Base-by-base conservation (phyloP, 2,888 invertebrate species). In the Tanypteryx hageni region DNA sequence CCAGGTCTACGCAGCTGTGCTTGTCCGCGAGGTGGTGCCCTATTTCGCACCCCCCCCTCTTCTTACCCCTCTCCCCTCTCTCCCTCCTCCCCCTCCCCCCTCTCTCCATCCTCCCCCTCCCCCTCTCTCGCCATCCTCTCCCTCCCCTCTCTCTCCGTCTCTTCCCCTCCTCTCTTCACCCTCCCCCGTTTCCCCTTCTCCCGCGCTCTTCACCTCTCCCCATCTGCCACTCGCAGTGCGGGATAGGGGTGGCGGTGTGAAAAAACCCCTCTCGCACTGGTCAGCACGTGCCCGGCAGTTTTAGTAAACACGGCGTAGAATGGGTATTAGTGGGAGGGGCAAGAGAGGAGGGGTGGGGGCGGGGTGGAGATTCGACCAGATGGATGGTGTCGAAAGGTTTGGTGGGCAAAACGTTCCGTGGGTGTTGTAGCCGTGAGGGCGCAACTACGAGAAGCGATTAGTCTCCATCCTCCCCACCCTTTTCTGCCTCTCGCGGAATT, bases 221-320 rank as follows among this genome's bases (percentile, higher is more conserved):
- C 76, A 76, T 76, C 76, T 76, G 76, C 27, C 76, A 76, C 22
- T 27, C 27, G 76, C 76, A 68, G 64, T n/a, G 64, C 64, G 27
- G 76, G 11, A 22, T 76, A n/a, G n/a, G 44, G 44, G 44, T 44
- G 44, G 5, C 44, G 44, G 44, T 44, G 5, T 44, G 5, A 44
- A 76, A 76, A 76, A 76, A 76, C n/a, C 7, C 22, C 76, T 11
- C 22, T n/a, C 76, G 27, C 76, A 13, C 22, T 22, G 22, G 13
- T 14, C 22, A 76, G 76, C 76, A 76, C 76, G 76, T 76, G 76
- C 27, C 27, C 22, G 13, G 11, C 76, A 76, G 76, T 76, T 76
- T 44, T 27, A 68, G 68, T 22, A 22, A 68, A 68, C 44, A 44
- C 44, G 44, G 44, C 44, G 44, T 44, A 44, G 44, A 3, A 44